phyloP scores from a whole-genome alignment of 2,888 invertebrate species.

The Seira ritae region DNA sequence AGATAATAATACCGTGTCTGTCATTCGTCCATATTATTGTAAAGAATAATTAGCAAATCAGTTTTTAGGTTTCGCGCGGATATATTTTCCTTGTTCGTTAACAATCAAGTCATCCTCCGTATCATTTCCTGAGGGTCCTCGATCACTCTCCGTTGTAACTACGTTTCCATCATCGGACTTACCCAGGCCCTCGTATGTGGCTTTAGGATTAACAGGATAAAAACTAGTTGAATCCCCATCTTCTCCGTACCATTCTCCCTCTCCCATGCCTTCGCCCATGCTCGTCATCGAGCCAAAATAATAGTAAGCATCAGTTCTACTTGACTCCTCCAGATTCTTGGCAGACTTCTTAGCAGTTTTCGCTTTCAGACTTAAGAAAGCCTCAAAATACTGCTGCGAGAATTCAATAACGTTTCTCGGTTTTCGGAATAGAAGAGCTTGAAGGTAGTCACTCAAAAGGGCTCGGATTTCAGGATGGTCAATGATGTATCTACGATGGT shows the following conservation, averaged over 20 bases:
- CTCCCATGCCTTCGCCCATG: slow-evolving; percentile 20
- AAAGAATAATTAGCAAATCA: no score
- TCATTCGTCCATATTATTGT: background rate
- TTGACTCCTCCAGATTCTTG: background rate
- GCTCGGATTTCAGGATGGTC: slow-evolving; percentile 69
- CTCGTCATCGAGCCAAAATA: slow-evolving; percentile 10
- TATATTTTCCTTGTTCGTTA: slow-evolving; percentile 34
- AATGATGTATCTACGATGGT: slow-evolving; percentile 65
- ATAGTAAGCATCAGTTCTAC: background rate
- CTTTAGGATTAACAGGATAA: slow-evolving; percentile 37
- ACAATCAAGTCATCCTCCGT: slow-evolving; percentile 44
- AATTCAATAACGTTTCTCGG: slow-evolving; percentile 67
- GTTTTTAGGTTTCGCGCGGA: background rate
- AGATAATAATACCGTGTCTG: background rate
- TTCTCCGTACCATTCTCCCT: slow-evolving; percentile 43
- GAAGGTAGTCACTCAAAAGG: slow-evolving; percentile 69
- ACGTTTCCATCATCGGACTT: slow-evolving; percentile 10
- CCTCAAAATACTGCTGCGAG: slow-evolving; percentile 61
- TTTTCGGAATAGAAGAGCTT: slow-evolving; percentile 65
- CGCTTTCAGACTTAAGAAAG: slow-evolving; percentile 40
- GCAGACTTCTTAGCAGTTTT: slow-evolving; percentile 10
- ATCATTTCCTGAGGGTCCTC: slow-evolving; percentile 29
- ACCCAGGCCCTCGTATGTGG: slow-evolving; percentile 39
- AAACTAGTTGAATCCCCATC: slow-evolving; percentile 23
- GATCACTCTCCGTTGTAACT: slow-evolving; percentile 11